Base-by-base conservation (phyloP, 2,113 vertebrate species). In the Probosciger aterrimus region DNA sequence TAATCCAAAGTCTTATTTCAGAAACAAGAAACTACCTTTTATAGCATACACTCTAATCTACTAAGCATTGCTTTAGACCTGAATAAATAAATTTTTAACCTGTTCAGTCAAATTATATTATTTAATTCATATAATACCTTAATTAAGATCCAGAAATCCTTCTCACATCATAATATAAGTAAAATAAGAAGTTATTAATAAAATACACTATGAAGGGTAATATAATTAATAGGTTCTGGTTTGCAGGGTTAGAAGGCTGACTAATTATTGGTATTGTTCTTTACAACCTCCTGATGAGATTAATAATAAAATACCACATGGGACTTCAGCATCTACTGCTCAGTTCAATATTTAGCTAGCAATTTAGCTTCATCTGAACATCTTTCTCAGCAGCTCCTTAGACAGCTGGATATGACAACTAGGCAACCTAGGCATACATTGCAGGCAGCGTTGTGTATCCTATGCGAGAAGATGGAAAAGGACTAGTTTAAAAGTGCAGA, bases 241-340 rank as follows among this genome's bases (percentile, higher is more conserved):
- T 95, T 89, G 63, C 3, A 14, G 71, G 88, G 78, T 86, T 92
- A 86, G 78, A 92, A 96, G 75, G 31, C 78, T 89, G 71, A 91
- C 78, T 95, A 95, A 94, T 95, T 94, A 93, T 88, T 85, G 20
- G 14, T 47, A 93, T 95, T 95, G 75, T 92, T 94, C 73, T 95
- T 95, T 95, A 95, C 59, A 93, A 82, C 57, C 79, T 93, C 71
- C 47, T 87, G 93, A 88, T 94, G 43, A 84, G 87, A 96, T 82
- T 95, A 92, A 90, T 91, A 93, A 94, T 52, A 95, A 91, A 97
- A 93, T 89, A 92, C 39, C 53, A 93, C 69, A 83, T 76, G 68
- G 39, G 84, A 84, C 70, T 90, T 95, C 82, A 93, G 76, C 74
- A 78, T 69, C 39, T 63, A 91, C 55, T 65, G 50, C 73, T 94